Percentiles rank a stretch among this genome's conserved stretches.
Conservation (phyloP, 2,888 invertebrate genomes). For the Notodonta ziczac region DNA sequence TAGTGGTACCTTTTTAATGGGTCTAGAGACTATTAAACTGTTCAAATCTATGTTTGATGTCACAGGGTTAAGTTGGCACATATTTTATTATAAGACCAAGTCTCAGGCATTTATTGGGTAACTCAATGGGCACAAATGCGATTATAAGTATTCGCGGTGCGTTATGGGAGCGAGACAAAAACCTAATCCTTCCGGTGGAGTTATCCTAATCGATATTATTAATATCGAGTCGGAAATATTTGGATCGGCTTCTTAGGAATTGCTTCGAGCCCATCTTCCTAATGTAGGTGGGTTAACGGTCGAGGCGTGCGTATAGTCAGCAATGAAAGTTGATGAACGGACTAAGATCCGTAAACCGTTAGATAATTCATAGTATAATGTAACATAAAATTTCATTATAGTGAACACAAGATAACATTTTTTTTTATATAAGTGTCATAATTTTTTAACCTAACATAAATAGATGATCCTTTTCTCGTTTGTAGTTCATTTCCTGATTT, state of each 20-base stretch:
- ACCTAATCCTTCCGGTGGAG: conserved; percentile 27
- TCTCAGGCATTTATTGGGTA: not conserved
- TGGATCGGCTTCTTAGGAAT: conserved; percentile 39
- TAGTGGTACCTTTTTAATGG: too few relatives aligned
- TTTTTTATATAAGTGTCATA: too few relatives aligned
- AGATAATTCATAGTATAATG: not conserved
- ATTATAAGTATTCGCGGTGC: conserved; percentile 9
- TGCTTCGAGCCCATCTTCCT: conserved; percentile 9
- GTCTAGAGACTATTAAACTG: too few relatives aligned
- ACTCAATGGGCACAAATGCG: not conserved
- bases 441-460: too few relatives aligned
- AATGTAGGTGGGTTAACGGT: not conserved
- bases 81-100: not conserved
- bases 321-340: not conserved
- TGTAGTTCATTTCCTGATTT: too few relatives aligned
- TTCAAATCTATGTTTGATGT: too few relatives aligned
- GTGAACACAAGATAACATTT: too few relatives aligned
- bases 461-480: too few relatives aligned
- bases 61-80: not conserved
- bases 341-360: not conserved
- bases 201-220: conserved; percentile 55
- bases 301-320: not conserved
- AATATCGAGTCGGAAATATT: conserved; percentile 41
- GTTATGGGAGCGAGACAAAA: conserved; percentile 19
- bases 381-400: too few relatives aligned